Base-by-base conservation (phyloP, 1,140 invertebrate species). In the Drosophila hydei region DNA sequence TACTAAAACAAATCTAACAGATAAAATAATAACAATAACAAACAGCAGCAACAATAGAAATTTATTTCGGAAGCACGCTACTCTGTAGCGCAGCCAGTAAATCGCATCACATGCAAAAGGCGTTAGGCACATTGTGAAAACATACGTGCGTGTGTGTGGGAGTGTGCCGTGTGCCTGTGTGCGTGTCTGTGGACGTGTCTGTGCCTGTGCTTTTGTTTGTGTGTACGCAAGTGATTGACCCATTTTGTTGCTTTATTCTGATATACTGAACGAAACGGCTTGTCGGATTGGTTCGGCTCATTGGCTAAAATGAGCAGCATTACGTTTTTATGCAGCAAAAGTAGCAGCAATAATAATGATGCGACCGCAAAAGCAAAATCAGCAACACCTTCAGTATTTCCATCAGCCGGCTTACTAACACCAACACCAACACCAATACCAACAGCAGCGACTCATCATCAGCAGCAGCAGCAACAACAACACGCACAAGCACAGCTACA, bases 261-360 rank as follows among this genome's bases (percentile, higher is more conserved):
- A 33, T 52, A 25, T 72, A 60, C 43, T 27, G 11, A 58, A 59
- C 33, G 27, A 45, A 51, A 64, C 61, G 33, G n/a, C 7, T 51
- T 40, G 16, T 47, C 33, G 40, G 8, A 19, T 72, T 64, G 33
- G 47, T 45, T 45, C 42, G 27, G 47, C 51, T 64, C 56, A 45
- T 61, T 62, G 45, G 59, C 42, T 58, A 69, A 63, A 56, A 87
- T 87, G 83, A 87, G 78, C 83, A 87, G 83, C 72, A 88, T 87
- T 78, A 87, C 83, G 83, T 88, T 87, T 87, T 87, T 88, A 62
- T 87, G 83, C 83, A 88, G 83, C 68, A 87, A 87, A 64, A 42
- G 72, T 40, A 75, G 42, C 54, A 69, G 62, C 27, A 83, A 75
- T 27, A 79, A 72, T 42, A 64, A 43, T 19, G 79, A 84, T 72